phyloP scores from a whole-genome alignment of 2,888 invertebrate species.

The Rapana venosa region DNA sequence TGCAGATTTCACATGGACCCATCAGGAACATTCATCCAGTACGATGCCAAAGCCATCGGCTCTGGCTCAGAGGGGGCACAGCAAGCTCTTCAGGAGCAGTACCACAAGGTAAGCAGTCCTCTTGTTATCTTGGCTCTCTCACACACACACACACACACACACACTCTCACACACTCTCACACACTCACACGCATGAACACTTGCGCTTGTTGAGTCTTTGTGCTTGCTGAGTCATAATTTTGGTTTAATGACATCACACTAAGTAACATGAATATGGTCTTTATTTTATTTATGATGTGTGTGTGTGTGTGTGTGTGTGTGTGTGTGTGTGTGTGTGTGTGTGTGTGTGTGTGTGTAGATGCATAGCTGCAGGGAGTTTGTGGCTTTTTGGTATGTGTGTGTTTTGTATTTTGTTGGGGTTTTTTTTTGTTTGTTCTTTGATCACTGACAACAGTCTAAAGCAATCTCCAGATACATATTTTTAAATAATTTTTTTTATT shows the following conservation, averaged over 20 bases:
- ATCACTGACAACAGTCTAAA: too few relatives aligned
- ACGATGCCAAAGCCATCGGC: conserved; percentile 99
- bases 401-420: background rate
- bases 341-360: background rate
- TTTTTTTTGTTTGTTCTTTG: too few relatives aligned
- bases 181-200: too few relatives aligned
- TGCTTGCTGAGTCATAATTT: too few relatives aligned
- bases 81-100: conserved; percentile 90
- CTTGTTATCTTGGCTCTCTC: background rate
- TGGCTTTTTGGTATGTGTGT: background rate
- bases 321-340: background rate
- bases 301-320: background rate
- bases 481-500: too few relatives aligned
- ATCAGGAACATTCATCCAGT: conserved; percentile 98
- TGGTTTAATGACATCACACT: too few relatives aligned
- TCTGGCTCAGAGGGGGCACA: conserved; percentile 99
- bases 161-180: too few relatives aligned
- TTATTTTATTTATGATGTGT: background rate
- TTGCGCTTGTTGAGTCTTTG: too few relatives aligned
- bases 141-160: too few relatives aligned
- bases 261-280: too few relatives aligned
- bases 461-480: too few relatives aligned
- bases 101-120: conserved; percentile 79
- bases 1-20: conserved; percentile 95
- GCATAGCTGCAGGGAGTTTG: background rate